Evolutionary conservation across 2,113 vertebrate genomes (phyloP), one percentile per base, ranked within the genome.

Genomic region (Leptobrachium ailaonicum): DNA sequence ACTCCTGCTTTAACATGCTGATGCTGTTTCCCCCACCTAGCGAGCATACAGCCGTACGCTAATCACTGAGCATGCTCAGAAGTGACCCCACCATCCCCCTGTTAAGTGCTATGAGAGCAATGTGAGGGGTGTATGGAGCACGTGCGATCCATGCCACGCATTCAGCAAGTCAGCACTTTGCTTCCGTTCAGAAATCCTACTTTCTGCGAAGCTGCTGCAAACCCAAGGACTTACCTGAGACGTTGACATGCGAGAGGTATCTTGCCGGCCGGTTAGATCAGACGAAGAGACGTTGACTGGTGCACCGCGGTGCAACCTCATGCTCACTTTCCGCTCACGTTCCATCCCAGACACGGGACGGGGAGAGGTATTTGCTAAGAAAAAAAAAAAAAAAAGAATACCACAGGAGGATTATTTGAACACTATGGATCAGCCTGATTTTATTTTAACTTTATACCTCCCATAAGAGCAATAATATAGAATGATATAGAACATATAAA

Each of bases 221-320:
- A 41, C 42, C 10, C 7, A 50, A 40, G 83, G 11, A 14, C 88
- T 63, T 94, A 98, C 96, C 96, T 98, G 97, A 64, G 96, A 98
- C 84, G 97, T 98, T 89, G 97, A 98, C 97, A 98, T 98, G 92
- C 94, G 96, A 47, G 96, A 97, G 82, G 95, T 94, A 85, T 98
- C 97, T 89, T 98, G 96, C 70, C 95, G 93, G 84, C 96, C 97
- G 0, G 97, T 98, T 86, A 98, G 88, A 83, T 98, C 96, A 6
- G 96, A 98, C 0, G 97, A 97, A 0, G 96, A 98, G 81, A 96
- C 91, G 83, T 98, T 98, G 86, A 97, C 96, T 0, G 96, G 95
- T 76, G 96, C 95, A 0, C 96, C 95, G 0, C 96, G 95, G 89
- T 98, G 97, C 86, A 98, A 90, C 80, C 96, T 89, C 96, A 98